These are phyloP conservation scores for Seira sanloemensis DNA, from an alignment of 2,888 invertebrate genomes.

Conservation along the genomic window DNA sequence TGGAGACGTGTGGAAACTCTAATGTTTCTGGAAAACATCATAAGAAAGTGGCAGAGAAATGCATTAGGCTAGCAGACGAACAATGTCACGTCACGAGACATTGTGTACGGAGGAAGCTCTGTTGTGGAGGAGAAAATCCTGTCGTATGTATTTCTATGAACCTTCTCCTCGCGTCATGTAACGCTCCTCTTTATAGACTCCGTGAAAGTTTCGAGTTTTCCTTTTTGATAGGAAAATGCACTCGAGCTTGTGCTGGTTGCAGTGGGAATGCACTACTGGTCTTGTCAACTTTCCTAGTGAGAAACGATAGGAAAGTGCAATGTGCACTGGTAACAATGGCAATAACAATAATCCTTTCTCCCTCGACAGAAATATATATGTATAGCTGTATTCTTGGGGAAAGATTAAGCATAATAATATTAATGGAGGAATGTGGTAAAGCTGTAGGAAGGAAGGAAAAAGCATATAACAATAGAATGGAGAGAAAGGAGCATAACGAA, in stretches of 20 bases:
- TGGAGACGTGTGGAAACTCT: not conserved
- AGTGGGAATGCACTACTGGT: not conserved
- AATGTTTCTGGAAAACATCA: not conserved
- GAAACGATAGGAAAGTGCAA: not conserved
- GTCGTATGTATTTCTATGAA: no score
- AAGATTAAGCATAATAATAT: conserved; percentile 20
- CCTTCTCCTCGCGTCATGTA: no score
- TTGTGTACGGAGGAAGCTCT: no score
- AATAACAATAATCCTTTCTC: conserved; percentile 58
- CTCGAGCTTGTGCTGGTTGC: not conserved
- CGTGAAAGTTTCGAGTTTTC: no score
- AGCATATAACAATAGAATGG: conserved; percentile 12
- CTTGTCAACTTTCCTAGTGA: not conserved
- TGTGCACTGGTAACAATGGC: conserved; percentile 27
- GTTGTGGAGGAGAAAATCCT: not conserved
- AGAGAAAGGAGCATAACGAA: conserved; percentile 42
- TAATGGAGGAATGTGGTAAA: conserved; percentile 20
- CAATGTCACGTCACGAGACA: conserved; percentile 7
- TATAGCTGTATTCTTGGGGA: not conserved
- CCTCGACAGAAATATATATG: not conserved
- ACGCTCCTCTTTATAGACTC: no score
- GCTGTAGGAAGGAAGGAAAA: conserved; percentile 3
- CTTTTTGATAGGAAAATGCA: conserved; percentile 2
- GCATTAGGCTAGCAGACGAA: not conserved
- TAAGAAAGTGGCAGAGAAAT: not conserved